Conservation (phyloP, 2,113 vertebrate species). For the Isurus oxyrinchus region DNA sequence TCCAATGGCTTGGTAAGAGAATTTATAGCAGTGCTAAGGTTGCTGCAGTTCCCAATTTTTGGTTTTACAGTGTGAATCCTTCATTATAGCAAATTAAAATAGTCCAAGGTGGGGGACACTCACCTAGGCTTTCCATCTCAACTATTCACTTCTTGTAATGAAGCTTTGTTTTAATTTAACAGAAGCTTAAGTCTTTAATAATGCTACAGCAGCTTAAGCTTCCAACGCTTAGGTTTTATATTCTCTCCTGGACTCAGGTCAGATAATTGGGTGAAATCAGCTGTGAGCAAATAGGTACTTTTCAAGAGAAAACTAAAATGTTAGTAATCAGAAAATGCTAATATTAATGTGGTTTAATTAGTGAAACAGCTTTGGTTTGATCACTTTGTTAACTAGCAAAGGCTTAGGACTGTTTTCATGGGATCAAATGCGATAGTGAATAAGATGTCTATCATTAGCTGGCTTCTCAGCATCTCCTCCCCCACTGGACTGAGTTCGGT, state of each 20-base stretch:
- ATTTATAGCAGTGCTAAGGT: neutral
- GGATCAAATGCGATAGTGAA: neutral
- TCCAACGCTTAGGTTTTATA: neutral
- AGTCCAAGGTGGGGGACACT: neutral
- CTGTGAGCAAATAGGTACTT: neutral
- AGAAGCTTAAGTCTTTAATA: neutral
- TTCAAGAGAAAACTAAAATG: neutral
- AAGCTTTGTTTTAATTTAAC: neutral
- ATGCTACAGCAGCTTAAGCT: neutral
- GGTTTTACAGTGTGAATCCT: neutral
- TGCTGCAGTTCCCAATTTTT: neutral
- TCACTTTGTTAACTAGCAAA: neutral
- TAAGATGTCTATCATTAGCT: neutral
- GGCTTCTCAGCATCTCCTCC: neutral
- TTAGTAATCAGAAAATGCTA: neutral
- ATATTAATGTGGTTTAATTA: neutral
- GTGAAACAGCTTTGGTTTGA: neutral
- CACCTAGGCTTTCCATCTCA: neutral
- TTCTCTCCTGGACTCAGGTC: neutral
- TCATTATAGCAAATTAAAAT: neutral
- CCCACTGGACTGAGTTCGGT: neutral
- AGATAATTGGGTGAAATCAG: neutral
- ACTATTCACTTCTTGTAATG: neutral
- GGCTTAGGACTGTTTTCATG: neutral
- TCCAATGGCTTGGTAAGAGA: neutral